phyloP scores from a whole-genome alignment of 2,113 vertebrate genomes.

The Brachypodius melanocephalos region DNA sequence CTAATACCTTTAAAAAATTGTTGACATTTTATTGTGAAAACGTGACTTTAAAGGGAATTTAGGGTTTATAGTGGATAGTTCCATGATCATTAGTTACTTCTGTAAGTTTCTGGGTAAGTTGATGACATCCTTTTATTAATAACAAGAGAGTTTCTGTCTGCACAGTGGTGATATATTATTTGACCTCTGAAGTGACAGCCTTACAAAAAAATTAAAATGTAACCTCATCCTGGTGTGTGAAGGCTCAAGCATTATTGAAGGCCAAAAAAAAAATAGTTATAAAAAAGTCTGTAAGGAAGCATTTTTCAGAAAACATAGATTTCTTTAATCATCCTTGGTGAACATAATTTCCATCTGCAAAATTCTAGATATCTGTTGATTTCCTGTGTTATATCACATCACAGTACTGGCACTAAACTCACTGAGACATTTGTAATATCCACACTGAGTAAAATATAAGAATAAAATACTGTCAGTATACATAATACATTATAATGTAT shows the following conservation, averaged over 20 bases:
- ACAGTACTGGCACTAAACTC: background rate
- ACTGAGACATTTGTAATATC: background rate
- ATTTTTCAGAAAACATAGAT: background rate
- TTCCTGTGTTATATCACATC: background rate
- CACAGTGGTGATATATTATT: background rate
- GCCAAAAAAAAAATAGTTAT: too few species aligned
- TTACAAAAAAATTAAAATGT: background rate
- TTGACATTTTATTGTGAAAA: background rate
- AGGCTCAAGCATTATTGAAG: background rate
- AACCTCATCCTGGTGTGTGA: background rate
- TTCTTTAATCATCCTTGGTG: background rate
- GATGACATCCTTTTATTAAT: background rate
- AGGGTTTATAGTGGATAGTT: background rate
- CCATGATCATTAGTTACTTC: background rate
- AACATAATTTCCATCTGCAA: background rate
- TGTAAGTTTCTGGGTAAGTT: background rate
- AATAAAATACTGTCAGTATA: background rate
- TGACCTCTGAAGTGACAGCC: background rate
- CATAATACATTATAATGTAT: background rate
- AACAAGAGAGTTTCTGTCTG: background rate
- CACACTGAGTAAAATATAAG: background rate
- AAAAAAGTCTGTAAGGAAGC: background rate
- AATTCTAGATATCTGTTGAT: background rate
- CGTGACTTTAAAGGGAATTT: background rate
- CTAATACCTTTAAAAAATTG: background rate